Conservation (phyloP, 2,888 invertebrate species). For the Siphlonurus alternatus region DNA sequence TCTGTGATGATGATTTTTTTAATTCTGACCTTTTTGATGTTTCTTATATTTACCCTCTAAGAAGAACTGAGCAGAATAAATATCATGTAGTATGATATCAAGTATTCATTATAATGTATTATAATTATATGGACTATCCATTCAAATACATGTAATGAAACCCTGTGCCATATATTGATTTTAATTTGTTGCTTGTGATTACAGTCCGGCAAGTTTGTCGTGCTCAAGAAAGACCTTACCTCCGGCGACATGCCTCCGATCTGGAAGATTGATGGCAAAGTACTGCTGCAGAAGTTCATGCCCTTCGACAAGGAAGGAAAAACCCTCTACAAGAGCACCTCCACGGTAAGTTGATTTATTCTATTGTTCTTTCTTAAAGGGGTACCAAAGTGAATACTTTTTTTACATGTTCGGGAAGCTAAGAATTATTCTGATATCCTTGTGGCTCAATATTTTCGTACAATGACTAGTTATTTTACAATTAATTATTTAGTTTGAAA, state of each 20-base stretch:
- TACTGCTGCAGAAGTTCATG: constrained; percentile 29
- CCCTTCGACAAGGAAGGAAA: constrained; percentile 28
- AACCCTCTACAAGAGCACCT: constrained; percentile 19
- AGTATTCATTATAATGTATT: too few relatives aligned
- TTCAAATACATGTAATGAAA: too few relatives aligned
- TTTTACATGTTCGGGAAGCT: too few relatives aligned
- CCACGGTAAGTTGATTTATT: constrained; percentile 17
- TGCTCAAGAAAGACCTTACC: constrained; percentile 24
- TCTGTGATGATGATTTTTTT: neutral
- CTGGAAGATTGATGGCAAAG: constrained; percentile 29
- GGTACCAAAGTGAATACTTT: too few relatives aligned
- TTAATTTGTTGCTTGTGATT: neutral
- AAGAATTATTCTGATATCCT: too few relatives aligned
- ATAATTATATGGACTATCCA: too few relatives aligned
- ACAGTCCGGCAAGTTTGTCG: constrained; percentile 26
- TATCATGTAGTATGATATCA: too few relatives aligned
- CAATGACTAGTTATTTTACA: too few relatives aligned
- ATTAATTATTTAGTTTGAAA: too few relatives aligned
- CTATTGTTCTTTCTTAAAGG: neutral
- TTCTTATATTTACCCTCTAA: neutral
- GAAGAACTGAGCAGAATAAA: neutral
- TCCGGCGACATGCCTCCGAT: constrained; percentile 30
- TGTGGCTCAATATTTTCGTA: too few relatives aligned
- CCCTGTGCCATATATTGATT: too few relatives aligned
- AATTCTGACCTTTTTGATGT: neutral